Evolutionary conservation across 2,113 vertebrate species (phyloP).

Genomic region (Phaethon lepturus): DNA sequence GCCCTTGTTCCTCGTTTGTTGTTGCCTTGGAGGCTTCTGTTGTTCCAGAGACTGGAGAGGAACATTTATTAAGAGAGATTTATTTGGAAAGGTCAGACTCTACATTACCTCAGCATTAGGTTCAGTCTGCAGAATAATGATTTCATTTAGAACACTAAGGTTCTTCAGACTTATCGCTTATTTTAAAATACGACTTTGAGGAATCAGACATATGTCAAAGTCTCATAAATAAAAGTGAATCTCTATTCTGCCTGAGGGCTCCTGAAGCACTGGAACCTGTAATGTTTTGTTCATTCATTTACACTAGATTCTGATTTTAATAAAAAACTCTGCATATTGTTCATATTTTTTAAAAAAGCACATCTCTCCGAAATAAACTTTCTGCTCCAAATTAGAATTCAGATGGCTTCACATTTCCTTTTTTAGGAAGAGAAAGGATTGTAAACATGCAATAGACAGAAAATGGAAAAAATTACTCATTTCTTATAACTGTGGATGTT

Average conservation of each 20-base stretch:
- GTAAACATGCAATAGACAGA: not conserved
- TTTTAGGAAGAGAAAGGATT: not conserved
- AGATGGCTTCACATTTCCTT: not conserved
- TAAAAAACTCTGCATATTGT: not conserved
- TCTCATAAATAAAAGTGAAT: not conserved
- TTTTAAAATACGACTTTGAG: conserved; percentile 43
- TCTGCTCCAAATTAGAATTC: not conserved
- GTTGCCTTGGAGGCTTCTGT: conserved; percentile 36
- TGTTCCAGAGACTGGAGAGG: conserved; percentile 10
- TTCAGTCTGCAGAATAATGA: conserved; percentile 62
- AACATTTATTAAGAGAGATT: conserved; percentile 51
- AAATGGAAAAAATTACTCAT: not conserved
- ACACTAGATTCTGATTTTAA: not conserved
- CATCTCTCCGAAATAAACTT: not conserved
- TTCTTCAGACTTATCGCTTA: not conserved
- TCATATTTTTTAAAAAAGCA: not conserved
- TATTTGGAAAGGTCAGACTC: conserved; percentile 63
- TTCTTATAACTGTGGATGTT: not conserved
- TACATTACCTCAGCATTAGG: conserved; percentile 58
- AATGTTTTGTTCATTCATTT: not conserved
- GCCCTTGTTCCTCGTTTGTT: conserved; percentile 6
- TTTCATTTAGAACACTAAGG: conserved; percentile 36
- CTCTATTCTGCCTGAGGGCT: not conserved
- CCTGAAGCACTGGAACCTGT: not conserved
- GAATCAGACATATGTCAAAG: not conserved